Evolutionary conservation across 1,140 invertebrate species (phyloP), one percentile per base, ranked within the genome.

Genomic region (Pteromalus puparum): DNA sequence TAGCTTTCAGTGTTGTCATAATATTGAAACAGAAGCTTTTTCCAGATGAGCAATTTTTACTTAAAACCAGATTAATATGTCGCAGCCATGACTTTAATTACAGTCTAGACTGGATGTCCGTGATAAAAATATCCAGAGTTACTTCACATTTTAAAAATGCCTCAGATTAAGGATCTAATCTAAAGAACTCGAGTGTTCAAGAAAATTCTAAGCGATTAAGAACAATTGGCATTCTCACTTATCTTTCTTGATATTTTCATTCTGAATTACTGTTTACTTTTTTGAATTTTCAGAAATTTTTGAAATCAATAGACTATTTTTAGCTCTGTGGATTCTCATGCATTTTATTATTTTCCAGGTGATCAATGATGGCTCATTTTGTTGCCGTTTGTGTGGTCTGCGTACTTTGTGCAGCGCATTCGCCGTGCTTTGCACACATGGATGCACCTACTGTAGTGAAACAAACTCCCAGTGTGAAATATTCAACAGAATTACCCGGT

Each of bases 371-470:
- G 94, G 92, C 92, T 79, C 94, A 95, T 87, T 91, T 96, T 67
- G 95, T 97, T 86, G 96, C 96, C 21, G 96, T 97, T 30, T 97
- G 96, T 88, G 95, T 97, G 90, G 95, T 97, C 87, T 97, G 96
- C 90, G 94, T 97, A 61, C 91, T 97, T 4, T 97, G 96, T 89
- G 96, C 96, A 15, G 94, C 96, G 68, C 96, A 96, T 85, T 94
- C 94, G 67, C 94, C 95, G 1, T 97, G 96, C 88, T 95, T 94
- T 46, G 95, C 94, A 88, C 96, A 94, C 90, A 93, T 92, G 74
- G 94, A 90, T 88, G 90, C 91, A 2, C 88, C 68, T 1, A 3
- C 76, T 61, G 21, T 15, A 42, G 46, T 79, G 10, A 70, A 48
- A 34, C 28, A 86, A 68, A 77, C 42, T 65, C 34, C 53, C 12